phyloP scores from a whole-genome alignment of 2,888 invertebrate genomes.

The Cheilosia vulpina region DNA sequence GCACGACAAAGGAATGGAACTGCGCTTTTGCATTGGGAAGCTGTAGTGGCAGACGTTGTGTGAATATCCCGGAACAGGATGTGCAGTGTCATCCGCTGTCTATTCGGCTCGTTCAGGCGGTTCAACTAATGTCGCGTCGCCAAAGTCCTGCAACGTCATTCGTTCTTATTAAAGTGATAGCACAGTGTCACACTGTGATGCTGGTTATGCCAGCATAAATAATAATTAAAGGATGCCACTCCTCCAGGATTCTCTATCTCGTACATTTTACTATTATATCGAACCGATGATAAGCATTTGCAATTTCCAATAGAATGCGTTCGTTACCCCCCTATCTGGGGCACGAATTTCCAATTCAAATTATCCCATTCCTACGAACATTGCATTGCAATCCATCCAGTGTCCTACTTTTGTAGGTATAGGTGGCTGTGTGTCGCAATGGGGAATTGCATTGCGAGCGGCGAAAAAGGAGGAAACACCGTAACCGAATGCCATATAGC shows the following conservation, averaged over 20 bases:
- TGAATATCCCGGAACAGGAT: constrained; percentile 49
- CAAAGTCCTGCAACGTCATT: constrained; percentile 9
- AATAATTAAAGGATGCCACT: constrained; percentile 56
- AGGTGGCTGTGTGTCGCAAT: constrained; percentile 19
- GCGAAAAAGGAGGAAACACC: constrained; percentile 44
- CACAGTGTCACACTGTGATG: constrained; percentile 15
- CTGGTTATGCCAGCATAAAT: constrained; percentile 23
- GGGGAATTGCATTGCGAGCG: constrained; percentile 58
- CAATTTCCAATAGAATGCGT: constrained; percentile 54
- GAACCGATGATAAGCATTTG: constrained; percentile 39
- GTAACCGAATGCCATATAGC: constrained; percentile 46
- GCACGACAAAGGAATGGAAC: constrained; percentile 50
- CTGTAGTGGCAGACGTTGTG: constrained; percentile 10
- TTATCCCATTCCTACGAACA: constrained; percentile 35
- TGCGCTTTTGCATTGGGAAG: not conserved
- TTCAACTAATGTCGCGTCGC: constrained; percentile 8
- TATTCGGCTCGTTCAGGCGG: constrained; percentile 7
- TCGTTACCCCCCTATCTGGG: not conserved
- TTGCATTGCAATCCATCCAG: constrained; percentile 45
- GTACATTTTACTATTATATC: constrained; percentile 16
- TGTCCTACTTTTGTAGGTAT: constrained; percentile 45
- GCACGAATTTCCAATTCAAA: constrained; percentile 51
- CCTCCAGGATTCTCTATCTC: constrained; percentile 14
- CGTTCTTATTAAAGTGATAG: constrained; percentile 25
- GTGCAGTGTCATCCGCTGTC: constrained; percentile 49